Base-by-base conservation (phyloP, 2,113 vertebrate species). In the Gavialis gangeticus region DNA sequence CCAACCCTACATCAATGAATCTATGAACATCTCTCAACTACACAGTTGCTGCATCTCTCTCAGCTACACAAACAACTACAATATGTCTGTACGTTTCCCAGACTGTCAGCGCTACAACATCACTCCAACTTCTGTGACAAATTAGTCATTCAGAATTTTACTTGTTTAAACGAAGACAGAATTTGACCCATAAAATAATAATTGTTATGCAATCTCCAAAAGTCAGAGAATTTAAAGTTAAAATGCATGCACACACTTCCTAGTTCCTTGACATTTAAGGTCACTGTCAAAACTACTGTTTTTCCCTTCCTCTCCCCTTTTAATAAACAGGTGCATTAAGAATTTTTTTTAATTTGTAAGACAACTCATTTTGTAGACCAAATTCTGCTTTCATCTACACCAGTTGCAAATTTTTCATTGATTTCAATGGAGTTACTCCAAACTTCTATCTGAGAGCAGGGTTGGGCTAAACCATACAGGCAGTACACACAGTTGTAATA, bases 71-170 rank as follows among this genome's bases (percentile, higher is more conserved):
- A 9, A 46, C 46, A 46, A 46, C 46, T 46, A 46, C 46, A 46
- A 46, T 9, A 46, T 46, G 46, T 46, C 46, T 46, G 46, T 46
- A 46, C 46, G 9, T 46, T 46, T 9, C 46, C 46, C 46, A 9
- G 46, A 46, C 46, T 46, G 46, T 46, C 46, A 46, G 7, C 8
- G 9, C 8, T 46, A 46, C 46, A 9, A 46, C 46, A 46, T 46
- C 46, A 46, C 46, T 46, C 46, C 46, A 46, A 46, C 46, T 82
- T 27, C 55, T 30, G 15, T 64, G 24, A 24, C 9, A 90, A 79
- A 81, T 5, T 0, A 19, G 30, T 54, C 11, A 11, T 12, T 8
- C 21, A 19, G 55, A 63, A 21, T 56, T 3, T 57, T n/a, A 17
- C 7, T 22, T 6, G 1, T 28, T 25, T 10, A 37, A 58, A 24